Base-by-base conservation (phyloP, 2,113 vertebrate genomes). In the Micromys minutus region DNA sequence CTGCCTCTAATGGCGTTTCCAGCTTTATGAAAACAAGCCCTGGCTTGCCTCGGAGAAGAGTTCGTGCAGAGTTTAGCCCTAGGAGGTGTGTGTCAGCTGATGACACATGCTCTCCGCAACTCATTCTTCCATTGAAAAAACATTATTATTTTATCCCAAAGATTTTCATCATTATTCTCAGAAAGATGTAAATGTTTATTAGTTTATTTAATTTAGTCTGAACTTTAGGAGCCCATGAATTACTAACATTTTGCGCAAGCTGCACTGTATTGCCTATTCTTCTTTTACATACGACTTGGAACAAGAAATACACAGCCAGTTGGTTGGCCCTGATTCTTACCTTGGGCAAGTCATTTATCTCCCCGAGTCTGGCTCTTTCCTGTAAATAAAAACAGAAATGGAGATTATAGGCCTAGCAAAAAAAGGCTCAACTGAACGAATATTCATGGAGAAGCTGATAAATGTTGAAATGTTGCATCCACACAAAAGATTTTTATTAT, bases 151-250 rank as follows among this genome's bases (percentile, higher is more conserved):
- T 90, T 42, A 91, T 84, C 87, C 31, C 67, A 55, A 89, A 17
- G 5, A 90, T 88, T 39, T 76, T 92, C 34, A 84, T 84, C n/a
- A 85, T 75, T 94, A 85, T 89, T 24, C 12, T 91, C 34, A 69
- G n/a, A 77, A 93, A 92, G 67, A n/a, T 42, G 31, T 26, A 93
- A 55, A 39, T 93, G 36, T 87, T 91, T 87, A 75, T 90, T 89
- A 83, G 47, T 31, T 77, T 93, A 59, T 87, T 93, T 89, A 75
- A 93, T 90, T 95, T 45, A 55, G 22, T 55, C 42, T 93, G 31
- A 47, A 75, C 24, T 15, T 39, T 80, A 87, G 75, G 80, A 93
- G 63, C 85, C 13, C 24, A 22, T 21, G 34, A 63, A 9, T 94
- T 84, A 90, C 47, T 89, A 83, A 47, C 79, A 3, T 39, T 75